A percentile compares a stretch with the other conserved stretches of the same genome.
Evolutionary conservation across 2,113 vertebrate species (phyloP).

Genomic region (Abramis brama): DNA sequence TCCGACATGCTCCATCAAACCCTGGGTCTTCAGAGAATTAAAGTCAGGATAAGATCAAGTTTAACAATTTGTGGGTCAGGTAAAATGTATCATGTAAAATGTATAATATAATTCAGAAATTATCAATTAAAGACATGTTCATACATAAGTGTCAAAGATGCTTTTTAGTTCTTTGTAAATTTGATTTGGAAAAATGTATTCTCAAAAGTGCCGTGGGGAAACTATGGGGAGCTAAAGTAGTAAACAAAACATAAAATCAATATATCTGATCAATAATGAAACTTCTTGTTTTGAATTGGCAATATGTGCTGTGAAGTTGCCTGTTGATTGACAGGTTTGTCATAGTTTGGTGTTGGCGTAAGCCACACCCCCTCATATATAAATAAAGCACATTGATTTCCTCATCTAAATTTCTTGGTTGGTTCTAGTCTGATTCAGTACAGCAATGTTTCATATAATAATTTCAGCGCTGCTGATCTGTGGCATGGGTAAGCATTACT

Average conservation of each 20-base stretch:
- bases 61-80: neutral
- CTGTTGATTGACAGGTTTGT: neutral
- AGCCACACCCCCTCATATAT: neutral
- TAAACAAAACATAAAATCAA: neutral
- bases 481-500: constrained; percentile 1
- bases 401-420: neutral
- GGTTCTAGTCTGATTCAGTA: neutral
- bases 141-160: neutral
- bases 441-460: neutral
- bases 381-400: constrained; percentile 8
- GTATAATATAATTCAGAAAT: neutral
- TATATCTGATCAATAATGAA: neutral
- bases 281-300: neutral
- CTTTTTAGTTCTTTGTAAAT: neutral
- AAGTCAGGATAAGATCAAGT: neutral
- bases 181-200: neutral
- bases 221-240: neutral
- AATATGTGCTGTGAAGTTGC: neutral
- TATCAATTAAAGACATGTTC: neutral
- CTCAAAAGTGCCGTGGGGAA: neutral
- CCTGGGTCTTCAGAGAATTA: neutral
- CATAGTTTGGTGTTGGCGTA: neutral
- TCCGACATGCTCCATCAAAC: neutral
- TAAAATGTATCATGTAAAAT: neutral
- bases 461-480: neutral